These are phyloP conservation scores for Coryphaenoides rupestris DNA, from an alignment of 2,113 vertebrate species.

Conservation along the genomic window DNA sequence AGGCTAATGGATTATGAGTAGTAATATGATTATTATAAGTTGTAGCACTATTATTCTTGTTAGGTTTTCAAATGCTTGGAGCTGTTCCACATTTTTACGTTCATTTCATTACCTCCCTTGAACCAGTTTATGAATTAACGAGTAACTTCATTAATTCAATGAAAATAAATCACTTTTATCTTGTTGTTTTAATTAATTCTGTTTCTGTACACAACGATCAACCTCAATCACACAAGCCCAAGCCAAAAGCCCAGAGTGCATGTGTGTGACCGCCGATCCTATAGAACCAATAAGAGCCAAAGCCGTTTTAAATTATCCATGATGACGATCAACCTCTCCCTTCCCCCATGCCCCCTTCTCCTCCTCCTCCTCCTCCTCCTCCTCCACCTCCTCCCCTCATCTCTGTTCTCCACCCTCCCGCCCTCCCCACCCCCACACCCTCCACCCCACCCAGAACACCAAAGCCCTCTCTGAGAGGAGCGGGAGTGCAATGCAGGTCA, in stretches of 20 bases:
- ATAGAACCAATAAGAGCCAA: background rate
- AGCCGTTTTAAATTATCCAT: constrained; percentile 29
- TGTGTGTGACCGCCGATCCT: background rate
- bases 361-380: background rate
- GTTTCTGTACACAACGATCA: background rate
- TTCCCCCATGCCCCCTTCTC: too few relatives aligned
- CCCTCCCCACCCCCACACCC: background rate
- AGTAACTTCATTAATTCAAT: background rate
- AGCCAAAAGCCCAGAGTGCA: too few relatives aligned
- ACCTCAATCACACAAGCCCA: background rate
- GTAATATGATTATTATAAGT: too few relatives aligned
- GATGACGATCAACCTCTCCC: background rate
- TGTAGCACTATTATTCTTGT: background rate
- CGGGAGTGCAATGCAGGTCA: constrained; percentile 65
- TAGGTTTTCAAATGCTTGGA: background rate
- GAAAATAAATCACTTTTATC: too few relatives aligned
- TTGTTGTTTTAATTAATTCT: background rate
- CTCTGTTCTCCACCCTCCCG: constrained; percentile 38
- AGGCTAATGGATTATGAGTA: too few relatives aligned
- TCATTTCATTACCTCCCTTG: background rate
- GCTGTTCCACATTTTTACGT: background rate
- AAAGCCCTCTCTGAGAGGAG: constrained; percentile 55
- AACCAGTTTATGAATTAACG: background rate
- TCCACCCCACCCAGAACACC: constrained; percentile 44
- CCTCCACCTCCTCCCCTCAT: constrained; percentile 3